These are phyloP conservation scores for Phocides pigmalion DNA, from an alignment of 1,140 invertebrate species.

Conservation along the genomic window DNA sequence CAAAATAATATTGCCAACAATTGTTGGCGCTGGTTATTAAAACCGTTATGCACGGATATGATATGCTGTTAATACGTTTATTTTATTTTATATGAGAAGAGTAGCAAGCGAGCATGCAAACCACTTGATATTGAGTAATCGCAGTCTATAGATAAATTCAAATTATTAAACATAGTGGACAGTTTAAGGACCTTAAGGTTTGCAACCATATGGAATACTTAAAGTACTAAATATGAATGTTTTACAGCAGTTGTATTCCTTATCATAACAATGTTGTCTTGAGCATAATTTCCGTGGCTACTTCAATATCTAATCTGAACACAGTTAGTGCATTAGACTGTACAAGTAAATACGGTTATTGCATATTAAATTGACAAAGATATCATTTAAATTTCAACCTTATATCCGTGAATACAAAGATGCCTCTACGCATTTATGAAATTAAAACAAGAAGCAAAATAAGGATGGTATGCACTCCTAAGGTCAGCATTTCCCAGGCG, in stretches of 20 bases:
- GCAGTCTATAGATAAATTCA: no score
- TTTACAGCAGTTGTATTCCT: background rate
- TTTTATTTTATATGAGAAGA: no score
- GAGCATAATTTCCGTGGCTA: slow-evolving; percentile 9
- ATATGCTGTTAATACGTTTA: no score
- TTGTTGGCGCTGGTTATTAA: no score
- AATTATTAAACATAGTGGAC: no score
- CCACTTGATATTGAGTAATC: no score
- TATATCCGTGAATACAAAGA: background rate
- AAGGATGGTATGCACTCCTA: background rate
- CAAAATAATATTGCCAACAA: no score
- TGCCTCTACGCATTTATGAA: background rate
- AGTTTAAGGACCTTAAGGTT: no score
- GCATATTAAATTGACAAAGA: background rate
- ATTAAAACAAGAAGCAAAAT: background rate
- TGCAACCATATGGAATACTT: no score
- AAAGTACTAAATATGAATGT: no score
- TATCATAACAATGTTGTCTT: background rate
- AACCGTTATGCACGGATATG: no score
- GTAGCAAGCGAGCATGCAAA: no score
- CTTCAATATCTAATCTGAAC: slow-evolving; percentile 18
- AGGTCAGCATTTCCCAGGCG: slow-evolving; percentile 1
- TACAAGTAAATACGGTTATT: slow-evolving; percentile 22
- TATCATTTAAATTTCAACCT: background rate
- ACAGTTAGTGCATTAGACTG: slow-evolving; percentile 17